Evolutionary conservation across 2,888 invertebrate genomes (phyloP), one percentile per base, ranked within the genome.

Genomic region (Metalampra italica): DNA sequence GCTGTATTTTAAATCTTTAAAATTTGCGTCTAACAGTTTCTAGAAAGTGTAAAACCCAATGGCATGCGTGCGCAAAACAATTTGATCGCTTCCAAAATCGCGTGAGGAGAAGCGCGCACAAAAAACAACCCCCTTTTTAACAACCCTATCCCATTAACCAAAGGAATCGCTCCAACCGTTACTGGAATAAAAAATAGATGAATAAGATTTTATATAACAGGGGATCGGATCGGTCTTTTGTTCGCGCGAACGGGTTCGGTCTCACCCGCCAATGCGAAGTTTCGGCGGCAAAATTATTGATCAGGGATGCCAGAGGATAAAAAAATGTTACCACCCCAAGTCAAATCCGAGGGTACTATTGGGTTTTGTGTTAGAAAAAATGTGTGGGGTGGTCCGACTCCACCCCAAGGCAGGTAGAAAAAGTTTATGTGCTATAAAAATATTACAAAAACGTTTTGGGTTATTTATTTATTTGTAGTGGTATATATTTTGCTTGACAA

Each of bases 111-210:
- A 59, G 55, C 65, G 52, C 65, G 59, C 62, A 74, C 78, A 85
- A 86, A 88, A 82, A 87, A 84, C 70, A 68, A 72, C 66, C 71
- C 81, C 80, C 72, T 73, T 74, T 72, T 73, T 71, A 68, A 59
- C 71, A 76, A 78, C 78, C 84, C 88, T 71, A 71, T 12, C 76
- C 78, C 71, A 84, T 83, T 82, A 81, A 79, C 82, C 70, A 82
- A 86, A 84, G 83, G 80, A 83, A 82, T 77, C 78, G 78, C 54
- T 70, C 62, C 72, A 71, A 82, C 88, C 86, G 87, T 89, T 87
- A 82, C 60, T 68, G 65, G 59, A 67, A 68, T 73, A 82, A 85
- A 87, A 85, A 86, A 82, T 78, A 71, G 73, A 85, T 80, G 83
- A 83, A 87, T 82, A 81, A 76, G 67, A 69, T 71, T 78, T 75